phyloP scores from a whole-genome alignment of 2,888 invertebrate genomes.

The Mesorhabditis belari region DNA sequence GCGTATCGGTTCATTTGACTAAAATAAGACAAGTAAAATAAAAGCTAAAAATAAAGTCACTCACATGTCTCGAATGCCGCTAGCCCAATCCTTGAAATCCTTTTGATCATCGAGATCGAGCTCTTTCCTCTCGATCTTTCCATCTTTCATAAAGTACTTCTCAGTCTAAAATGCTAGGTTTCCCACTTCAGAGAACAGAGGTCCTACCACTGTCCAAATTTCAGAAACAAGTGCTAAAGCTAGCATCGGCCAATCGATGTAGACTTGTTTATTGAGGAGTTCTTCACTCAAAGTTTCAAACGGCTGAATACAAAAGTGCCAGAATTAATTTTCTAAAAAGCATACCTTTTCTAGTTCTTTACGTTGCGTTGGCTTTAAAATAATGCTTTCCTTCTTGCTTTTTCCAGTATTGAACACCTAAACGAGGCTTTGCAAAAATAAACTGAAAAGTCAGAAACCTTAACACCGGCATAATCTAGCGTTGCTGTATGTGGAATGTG shows the following conservation, averaged over 20 bases:
- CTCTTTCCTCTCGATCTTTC: not conserved
- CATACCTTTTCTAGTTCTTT: conserved; percentile 11
- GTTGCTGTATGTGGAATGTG: conserved; percentile 72
- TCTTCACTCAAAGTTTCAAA: conserved; percentile 56
- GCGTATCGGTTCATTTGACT: conserved; percentile 23
- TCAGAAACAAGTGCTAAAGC: conserved; percentile 66
- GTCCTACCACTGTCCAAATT: not conserved
- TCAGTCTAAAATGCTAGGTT: too few species aligned
- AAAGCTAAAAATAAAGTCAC: not conserved
- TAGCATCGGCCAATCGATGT: conserved; percentile 87
- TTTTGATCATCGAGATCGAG: conserved; percentile 1
- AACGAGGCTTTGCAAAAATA: conserved; percentile 73
- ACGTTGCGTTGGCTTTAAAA: conserved; percentile 64
- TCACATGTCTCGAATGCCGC: conserved; percentile 1
- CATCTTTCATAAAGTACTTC: not conserved
- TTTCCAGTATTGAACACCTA: conserved; percentile 68
- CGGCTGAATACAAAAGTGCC: not conserved
- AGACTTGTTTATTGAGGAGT: conserved; percentile 69
- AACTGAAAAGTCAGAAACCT: not conserved
- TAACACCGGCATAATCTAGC: conserved; percentile 6
- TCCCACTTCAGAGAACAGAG: too few species aligned
- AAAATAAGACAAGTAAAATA: not conserved
- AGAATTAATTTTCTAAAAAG: not conserved
- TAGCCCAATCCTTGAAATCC: not conserved
- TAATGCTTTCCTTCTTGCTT: conserved; percentile 76